Evolutionary conservation across 1,140 invertebrate genomes (phyloP), one percentile per base, ranked within the genome.

Genomic region (Watersipora subatra): DNA sequence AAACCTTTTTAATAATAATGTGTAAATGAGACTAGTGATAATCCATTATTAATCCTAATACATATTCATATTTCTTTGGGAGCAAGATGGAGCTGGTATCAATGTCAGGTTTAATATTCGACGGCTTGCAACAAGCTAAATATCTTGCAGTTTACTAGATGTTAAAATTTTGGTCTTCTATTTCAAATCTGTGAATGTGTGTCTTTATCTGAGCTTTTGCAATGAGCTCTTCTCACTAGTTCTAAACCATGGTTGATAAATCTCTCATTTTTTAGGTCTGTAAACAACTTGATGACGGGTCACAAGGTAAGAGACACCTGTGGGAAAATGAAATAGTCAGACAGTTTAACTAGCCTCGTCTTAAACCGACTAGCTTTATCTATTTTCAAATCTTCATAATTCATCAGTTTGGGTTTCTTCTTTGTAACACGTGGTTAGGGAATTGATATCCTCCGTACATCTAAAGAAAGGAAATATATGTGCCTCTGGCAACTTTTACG

Each of bases 211-310:
- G n/a, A n/a, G n/a, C n/a, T n/a, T n/a, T n/a, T n/a, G n/a, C n/a
- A n/a, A n/a, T n/a, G n/a, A n/a, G n/a, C n/a, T n/a, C n/a, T n/a
- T n/a, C n/a, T n/a, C n/a, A n/a, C n/a, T n/a, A 46, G 34, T 12
- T 46, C 34, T 46, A 46, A 46, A 46, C 7, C n/a, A 46, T n/a
- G n/a, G 34, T n/a, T 46, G 34, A 46, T 46, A 46, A 46, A 12
- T 46, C 7, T 59, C 7, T 12, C 22, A 59, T 28, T 59, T 59
- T 59, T 24, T 28, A 59, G 58, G 58, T 59, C 58, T 12, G 22
- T 59, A 17, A 59, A 59, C 27, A 59, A 59, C 58, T 59, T 59
- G 22, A 59, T 59, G 58, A 22, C 58, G 17, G 58, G 58, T 12
- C 58, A 24, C 7, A 59, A 59, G 58, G 58, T 59, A 59, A 59